Evolutionary conservation across 2,888 invertebrate species (phyloP).

Genomic region (Pandemis cinnamomeana): DNA sequence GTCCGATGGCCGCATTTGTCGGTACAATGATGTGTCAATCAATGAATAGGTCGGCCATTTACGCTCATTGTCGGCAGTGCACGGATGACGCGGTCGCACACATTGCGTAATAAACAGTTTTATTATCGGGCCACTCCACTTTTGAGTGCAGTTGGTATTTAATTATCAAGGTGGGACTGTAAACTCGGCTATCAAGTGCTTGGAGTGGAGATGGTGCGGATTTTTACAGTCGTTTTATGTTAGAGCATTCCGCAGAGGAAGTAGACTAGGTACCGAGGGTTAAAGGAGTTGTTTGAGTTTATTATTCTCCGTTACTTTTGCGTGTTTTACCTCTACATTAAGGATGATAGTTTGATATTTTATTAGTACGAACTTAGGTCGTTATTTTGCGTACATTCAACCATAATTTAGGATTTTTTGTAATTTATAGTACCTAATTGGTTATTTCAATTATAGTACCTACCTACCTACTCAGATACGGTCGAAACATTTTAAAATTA

Average conservation of each 20-base stretch:
- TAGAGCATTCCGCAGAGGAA: conserved; percentile 20
- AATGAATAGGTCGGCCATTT: conserved; percentile 51
- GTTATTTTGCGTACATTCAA: not conserved
- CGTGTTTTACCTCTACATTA: not conserved
- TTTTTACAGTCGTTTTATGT: conserved; percentile 35
- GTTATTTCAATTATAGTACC: not conserved
- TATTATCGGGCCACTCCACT: conserved; percentile 43
- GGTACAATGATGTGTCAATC: conserved; percentile 48
- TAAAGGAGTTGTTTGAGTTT: conserved; percentile 11
- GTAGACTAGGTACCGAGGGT: not conserved
- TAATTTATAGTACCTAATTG: not conserved
- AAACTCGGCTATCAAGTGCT: conserved; percentile 27
- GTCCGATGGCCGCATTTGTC: conserved; percentile 38
- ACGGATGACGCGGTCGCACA: conserved; percentile 42
- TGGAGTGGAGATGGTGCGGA: conserved; percentile 23
- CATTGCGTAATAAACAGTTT: conserved; percentile 44
- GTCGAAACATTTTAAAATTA: not conserved
- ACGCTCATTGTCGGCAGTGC: conserved; percentile 54
- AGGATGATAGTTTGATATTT: not conserved
- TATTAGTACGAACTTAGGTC: not conserved
- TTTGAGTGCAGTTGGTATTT: conserved; percentile 42
- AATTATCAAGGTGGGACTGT: conserved; percentile 40
- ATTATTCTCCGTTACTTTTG: conserved; percentile 18
- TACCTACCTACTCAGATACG: not conserved
- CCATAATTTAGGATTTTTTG: too few relatives aligned